Conservation (phyloP, 2,888 invertebrate species). For the Hirtodrosophila cameraria region DNA sequence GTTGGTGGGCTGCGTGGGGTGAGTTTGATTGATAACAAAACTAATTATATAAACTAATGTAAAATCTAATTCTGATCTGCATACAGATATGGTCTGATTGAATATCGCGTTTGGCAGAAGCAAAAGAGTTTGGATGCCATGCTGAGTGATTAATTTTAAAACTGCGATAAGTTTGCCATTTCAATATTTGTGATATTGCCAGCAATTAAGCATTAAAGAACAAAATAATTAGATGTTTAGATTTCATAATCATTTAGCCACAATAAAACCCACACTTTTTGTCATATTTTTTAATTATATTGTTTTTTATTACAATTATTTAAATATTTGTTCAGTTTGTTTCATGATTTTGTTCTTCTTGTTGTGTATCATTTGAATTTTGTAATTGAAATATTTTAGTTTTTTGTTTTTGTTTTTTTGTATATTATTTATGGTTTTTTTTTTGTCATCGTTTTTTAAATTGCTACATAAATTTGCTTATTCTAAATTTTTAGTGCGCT, state of each 20-base stretch:
- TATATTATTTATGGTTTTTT: slow-evolving; percentile 18
- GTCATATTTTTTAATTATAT: slow-evolving; percentile 50
- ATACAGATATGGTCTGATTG: slow-evolving; percentile 81
- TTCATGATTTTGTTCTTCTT: slow-evolving; percentile 47
- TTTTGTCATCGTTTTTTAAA: slow-evolving; percentile 55
- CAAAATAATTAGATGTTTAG: slow-evolving; percentile 15
- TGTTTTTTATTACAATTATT: slow-evolving; percentile 80
- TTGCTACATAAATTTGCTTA: slow-evolving; percentile 73
- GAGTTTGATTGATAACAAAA: slow-evolving; percentile 72
- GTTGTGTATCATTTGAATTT: slow-evolving; percentile 71
- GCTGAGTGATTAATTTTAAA: slow-evolving; percentile 50
- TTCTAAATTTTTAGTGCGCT: slow-evolving; percentile 59
- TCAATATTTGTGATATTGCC: slow-evolving; percentile 56
- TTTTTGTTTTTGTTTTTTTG: slow-evolving; percentile 24
- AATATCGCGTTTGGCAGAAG: slow-evolving; percentile 77
- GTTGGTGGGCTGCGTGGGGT: slow-evolving; percentile 90
- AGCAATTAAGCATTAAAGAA: slow-evolving; percentile 42
- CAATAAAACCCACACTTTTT: slow-evolving; percentile 9
- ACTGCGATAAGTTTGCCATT: slow-evolving; percentile 12
- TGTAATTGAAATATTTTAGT: slow-evolving; percentile 57
- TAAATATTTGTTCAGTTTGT: slow-evolving; percentile 75
- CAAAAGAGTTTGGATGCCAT: slow-evolving; percentile 71
- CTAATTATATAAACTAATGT: background rate
- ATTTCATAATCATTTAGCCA: background rate
- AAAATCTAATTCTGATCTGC: background rate